phyloP scores from a whole-genome alignment of 2,797 vertebrate genomes.

The Platalea minor region DNA sequence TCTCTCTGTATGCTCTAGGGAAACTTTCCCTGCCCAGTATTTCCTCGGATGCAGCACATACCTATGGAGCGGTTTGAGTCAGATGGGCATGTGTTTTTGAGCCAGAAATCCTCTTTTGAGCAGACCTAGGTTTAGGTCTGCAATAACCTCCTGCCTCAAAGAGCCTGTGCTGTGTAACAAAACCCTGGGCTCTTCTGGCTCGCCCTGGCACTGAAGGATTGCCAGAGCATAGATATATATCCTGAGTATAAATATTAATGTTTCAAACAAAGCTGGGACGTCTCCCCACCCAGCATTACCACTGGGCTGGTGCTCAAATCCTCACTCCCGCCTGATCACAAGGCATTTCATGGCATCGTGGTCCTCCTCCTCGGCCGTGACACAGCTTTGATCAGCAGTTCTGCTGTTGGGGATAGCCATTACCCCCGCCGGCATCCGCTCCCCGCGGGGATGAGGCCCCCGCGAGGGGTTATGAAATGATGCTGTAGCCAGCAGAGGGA shows the following conservation, averaged over 20 bases:
- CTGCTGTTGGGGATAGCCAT: background rate
- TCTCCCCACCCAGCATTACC: background rate
- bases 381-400: background rate
- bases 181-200: background rate
- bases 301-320: background rate
- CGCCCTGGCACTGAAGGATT: background rate
- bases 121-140: background rate
- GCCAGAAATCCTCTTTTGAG: background rate
- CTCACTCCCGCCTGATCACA: background rate
- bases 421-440: background rate
- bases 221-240: background rate
- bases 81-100: background rate
- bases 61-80: background rate
- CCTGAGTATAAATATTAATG: background rate
- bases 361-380: background rate
- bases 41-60: background rate
- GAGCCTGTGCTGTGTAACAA: background rate
- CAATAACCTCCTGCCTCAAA: background rate
- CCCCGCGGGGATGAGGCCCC: rapidly evolving
- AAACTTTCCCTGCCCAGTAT: background rate
- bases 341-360: background rate
- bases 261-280: background rate
- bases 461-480: background rate
- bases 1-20: background rate
- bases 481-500: constrained; percentile 39